These are phyloP conservation scores for Parauchenoglanis punctatus DNA, from an alignment of 2,797 vertebrate genomes.

Conservation along the genomic window DNA sequence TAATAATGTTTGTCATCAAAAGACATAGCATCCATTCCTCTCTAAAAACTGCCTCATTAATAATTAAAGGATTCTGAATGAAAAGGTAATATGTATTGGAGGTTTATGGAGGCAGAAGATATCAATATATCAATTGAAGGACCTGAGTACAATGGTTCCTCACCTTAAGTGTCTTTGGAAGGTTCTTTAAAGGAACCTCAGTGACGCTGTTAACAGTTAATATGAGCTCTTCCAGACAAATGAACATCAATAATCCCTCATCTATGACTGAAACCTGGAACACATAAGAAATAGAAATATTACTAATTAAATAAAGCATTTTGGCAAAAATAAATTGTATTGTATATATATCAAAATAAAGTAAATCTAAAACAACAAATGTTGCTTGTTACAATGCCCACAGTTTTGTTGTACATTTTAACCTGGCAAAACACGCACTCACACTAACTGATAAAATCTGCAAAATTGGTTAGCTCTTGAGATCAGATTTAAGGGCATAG, in stretches of 20 bases:
- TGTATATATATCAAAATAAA: neutral
- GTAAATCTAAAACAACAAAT: neutral
- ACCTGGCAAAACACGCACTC: neutral
- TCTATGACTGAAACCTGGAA: conserved; percentile 80
- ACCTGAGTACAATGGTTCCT: neutral
- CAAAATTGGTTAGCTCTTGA: neutral
- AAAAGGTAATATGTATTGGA: neutral
- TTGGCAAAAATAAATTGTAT: neutral
- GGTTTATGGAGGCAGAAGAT: neutral
- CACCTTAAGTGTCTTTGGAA: conserved; percentile 81
- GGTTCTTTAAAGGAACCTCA: conserved; percentile 69
- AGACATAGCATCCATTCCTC: too few species aligned
- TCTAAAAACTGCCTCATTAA: neutral
- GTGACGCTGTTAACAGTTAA: conserved; percentile 81
- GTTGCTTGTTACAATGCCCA: neutral
- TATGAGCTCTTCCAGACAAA: conserved; percentile 81
- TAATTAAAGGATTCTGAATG: neutral
- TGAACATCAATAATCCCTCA: conserved; percentile 75
- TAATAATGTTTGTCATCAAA: neutral
- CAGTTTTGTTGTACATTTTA: too few species aligned
- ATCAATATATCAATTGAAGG: neutral
- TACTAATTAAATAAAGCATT: neutral
- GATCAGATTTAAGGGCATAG: neutral
- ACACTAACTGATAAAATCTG: conserved; percentile 2
- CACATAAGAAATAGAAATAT: neutral